phyloP scores from a whole-genome alignment of 37 sponge, comb jelly and placozoan genomes.

The Geodia barretti region DNA sequence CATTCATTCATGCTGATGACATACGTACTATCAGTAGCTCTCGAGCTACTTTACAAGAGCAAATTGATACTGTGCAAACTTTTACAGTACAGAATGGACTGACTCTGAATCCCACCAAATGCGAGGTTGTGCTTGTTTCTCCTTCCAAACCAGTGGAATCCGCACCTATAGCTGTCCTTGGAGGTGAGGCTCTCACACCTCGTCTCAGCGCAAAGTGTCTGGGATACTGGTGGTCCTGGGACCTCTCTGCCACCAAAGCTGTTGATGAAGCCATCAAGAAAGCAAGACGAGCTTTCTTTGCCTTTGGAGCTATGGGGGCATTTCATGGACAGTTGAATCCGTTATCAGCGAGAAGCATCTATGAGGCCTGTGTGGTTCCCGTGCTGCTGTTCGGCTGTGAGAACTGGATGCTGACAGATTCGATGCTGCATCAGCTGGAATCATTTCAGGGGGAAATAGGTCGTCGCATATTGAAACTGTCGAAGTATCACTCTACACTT shows the following conservation, averaged over 20 bases:
- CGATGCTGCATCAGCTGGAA: not conserved
- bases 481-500: slow-evolving; percentile 9
- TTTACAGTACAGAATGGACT: not conserved
- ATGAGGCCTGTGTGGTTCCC: slow-evolving; percentile 4
- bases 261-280: slow-evolving; percentile 19
- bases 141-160: not conserved
- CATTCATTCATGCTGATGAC: slow-evolving; percentile 22
- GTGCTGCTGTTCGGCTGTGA: not conserved
- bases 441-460: slow-evolving; percentile 24
- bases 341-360: slow-evolving; percentile 6
- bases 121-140: slow-evolving; percentile 11
- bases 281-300: slow-evolving; percentile 19
- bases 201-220: slow-evolving; percentile 1
- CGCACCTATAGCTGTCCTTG: not conserved
- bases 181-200: not conserved
- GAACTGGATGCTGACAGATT: not conserved
- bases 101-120: slow-evolving; percentile 8
- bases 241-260: slow-evolving; percentile 9
- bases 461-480: not conserved
- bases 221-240: slow-evolving; percentile 24
- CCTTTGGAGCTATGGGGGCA: slow-evolving; percentile 16
- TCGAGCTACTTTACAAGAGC: not conserved
- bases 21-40: not conserved
- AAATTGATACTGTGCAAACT: not conserved
- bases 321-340: slow-evolving; percentile 20